A percentile compares a stretch with the other conserved stretches of the same genome.
These are phyloP conservation scores for Podilymbus podiceps DNA, from an alignment of 2,113 vertebrate genomes.

Conservation along the genomic window DNA sequence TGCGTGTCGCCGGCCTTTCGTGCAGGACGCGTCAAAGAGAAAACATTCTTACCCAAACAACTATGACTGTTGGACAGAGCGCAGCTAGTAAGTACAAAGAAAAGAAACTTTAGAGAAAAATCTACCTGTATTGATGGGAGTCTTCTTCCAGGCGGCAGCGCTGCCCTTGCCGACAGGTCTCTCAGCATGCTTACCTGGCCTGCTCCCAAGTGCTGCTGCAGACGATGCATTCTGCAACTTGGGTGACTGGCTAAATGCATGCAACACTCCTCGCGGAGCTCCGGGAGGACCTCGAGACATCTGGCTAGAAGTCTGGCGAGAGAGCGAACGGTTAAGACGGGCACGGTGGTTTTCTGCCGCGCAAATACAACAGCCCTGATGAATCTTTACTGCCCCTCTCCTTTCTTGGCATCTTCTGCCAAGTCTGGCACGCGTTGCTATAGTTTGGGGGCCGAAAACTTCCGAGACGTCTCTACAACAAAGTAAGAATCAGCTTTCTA, in stretches of 20 bases:
- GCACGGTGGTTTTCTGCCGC: neutral
- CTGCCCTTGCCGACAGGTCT: constrained; percentile 79
- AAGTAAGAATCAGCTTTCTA: neutral
- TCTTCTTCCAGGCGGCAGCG: constrained; percentile 89
- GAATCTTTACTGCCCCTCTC: neutral
- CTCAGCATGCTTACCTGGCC: constrained; percentile 86
- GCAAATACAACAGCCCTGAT: accelerated
- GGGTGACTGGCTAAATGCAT: constrained; percentile 84
- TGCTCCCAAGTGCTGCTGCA: constrained; percentile 81
- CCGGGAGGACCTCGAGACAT: constrained; percentile 80
- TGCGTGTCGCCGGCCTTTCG: neutral
- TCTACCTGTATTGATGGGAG: constrained; percentile 83
- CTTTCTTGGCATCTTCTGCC: constrained; percentile 4
- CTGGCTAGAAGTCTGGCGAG: constrained; percentile 79
- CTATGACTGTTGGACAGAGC: neutral
- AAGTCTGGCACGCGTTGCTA: neutral
- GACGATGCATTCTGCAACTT: constrained; percentile 86
- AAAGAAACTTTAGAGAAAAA: neutral
- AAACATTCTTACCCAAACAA: neutral
- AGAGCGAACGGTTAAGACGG: neutral
- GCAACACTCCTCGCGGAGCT: constrained; percentile 80
- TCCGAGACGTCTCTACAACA: neutral
- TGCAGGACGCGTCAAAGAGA: neutral
- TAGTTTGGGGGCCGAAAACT: neutral
- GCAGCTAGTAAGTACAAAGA: neutral